These are phyloP conservation scores for Dendrocincla tyrannina DNA, from an alignment of 2,797 vertebrate genomes.

Conservation along the genomic window DNA sequence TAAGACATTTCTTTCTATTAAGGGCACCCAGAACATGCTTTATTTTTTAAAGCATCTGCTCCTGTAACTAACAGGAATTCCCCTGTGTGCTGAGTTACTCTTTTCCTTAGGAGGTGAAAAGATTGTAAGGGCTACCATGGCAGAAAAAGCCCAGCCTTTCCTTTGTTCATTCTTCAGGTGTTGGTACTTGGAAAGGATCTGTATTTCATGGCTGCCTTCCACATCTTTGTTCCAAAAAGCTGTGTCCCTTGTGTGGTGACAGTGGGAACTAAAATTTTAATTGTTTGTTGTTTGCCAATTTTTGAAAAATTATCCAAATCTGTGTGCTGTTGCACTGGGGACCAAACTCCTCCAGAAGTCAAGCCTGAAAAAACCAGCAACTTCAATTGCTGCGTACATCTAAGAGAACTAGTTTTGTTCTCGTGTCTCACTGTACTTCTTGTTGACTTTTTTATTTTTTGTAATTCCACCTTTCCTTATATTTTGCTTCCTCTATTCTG, in stretches of 20 bases:
- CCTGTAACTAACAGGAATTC: not conserved
- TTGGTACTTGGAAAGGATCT: not conserved
- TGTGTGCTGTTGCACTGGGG: not conserved
- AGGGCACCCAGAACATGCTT: not conserved
- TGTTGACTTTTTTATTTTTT: not conserved
- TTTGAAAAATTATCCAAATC: not conserved
- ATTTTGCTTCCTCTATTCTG: not conserved
- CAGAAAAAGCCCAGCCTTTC: not conserved
- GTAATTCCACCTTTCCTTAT: not conserved
- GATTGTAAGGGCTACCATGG: not conserved
- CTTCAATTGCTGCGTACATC: not conserved
- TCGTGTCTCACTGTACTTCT: not conserved
- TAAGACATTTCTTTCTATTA: not conserved
- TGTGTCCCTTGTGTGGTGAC: not conserved
- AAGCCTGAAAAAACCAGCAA: not conserved
- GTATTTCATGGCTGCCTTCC: fast-evolving
- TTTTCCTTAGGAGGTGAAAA: not conserved
- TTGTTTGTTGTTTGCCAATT: not conserved
- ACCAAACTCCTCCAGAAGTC: not conserved
- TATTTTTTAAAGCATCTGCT: not conserved
- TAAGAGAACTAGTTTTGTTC: not conserved
- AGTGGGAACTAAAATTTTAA: not conserved
- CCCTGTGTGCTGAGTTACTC: not conserved
- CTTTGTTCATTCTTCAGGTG: not conserved
- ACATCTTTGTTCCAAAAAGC: not conserved